Evolutionary conservation across 2,113 vertebrate genomes (phyloP), one percentile per base, ranked within the genome.

Genomic region (Glaucomys volans): DNA sequence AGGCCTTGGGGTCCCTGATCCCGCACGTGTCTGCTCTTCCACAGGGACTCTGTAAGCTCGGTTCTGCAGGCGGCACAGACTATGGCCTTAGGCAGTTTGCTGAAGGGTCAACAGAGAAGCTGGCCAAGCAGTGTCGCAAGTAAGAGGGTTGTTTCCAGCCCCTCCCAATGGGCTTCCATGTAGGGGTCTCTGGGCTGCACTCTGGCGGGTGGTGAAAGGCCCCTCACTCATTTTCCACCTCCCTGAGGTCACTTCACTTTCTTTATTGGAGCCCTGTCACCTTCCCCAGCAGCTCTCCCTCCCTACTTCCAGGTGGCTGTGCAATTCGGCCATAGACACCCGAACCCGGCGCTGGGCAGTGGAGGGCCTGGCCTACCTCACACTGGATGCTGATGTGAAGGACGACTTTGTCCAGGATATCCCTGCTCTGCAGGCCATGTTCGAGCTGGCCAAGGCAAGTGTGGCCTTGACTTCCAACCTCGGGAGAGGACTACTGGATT

Each of bases 331-430:
- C 97, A 99, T 99, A 83, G 99, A 99, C 71, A 97, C 98, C 4
- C 99, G 99, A 93, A 99, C 99, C 28, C 99, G 99, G 94, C 99
- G 99, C 82, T 99, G 99, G 99, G 99, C 99, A 0, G 98, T 99
- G 54, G 99, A 99, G 95, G 99, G 99, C 66, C 97, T 99, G 93
- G 99, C 99, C 0, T 99, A 99, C 92, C 98, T 99, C 95, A 99
- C 99, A 0, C 99, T 99, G 7, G 99, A 99, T 50, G 99, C 99
- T 2, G 99, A 99, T 2, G 99, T 99, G 84, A 99, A 99, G 97
- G 99, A 99, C 35, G 99, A 99, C 97, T 99, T 99, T 96, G 99
- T 99, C 88, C 99, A 99, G 95, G 99, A 99, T 64, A 99, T 99
- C 66, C 98, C 97, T 72, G 99, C 99, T 35, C 81, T 99, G 98